Evolutionary conservation across 2,797 vertebrate genomes (phyloP).

Genomic region (Rhynchonycteris naso): DNA sequence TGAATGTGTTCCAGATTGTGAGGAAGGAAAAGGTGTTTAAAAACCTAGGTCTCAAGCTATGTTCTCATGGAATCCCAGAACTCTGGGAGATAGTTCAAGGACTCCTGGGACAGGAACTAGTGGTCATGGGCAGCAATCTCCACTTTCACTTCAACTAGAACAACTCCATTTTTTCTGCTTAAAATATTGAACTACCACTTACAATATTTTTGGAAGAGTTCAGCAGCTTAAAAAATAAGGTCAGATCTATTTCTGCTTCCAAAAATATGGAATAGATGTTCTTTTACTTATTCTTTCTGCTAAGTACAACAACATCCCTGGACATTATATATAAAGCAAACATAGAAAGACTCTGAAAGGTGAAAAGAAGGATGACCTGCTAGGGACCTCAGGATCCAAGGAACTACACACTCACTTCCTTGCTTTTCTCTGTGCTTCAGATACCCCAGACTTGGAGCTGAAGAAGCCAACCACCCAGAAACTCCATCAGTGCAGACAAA

Average conservation of each 20-base stretch:
- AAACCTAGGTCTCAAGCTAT: background rate
- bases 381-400: too few relatives aligned
- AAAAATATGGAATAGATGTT: background rate
- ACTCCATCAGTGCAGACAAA: background rate
- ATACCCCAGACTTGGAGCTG: background rate
- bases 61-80: background rate
- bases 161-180: background rate
- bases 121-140: background rate
- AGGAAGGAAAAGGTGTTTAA: background rate
- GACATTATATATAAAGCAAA: background rate
- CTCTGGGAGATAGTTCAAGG: background rate
- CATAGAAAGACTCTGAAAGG: background rate
- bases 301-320: background rate
- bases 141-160: background rate
- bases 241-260: background rate
- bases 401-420: background rate
- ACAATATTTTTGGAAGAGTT: background rate
- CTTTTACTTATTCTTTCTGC: background rate
- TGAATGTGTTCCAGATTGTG: too few relatives aligned
- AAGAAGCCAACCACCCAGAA: background rate
- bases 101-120: background rate
- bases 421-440: background rate
- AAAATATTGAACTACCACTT: background rate
- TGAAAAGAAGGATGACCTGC: background rate
- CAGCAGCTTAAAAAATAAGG: background rate